phyloP scores from a whole-genome alignment of 2,797 vertebrate species.

The Gymnocypris eckloni region DNA sequence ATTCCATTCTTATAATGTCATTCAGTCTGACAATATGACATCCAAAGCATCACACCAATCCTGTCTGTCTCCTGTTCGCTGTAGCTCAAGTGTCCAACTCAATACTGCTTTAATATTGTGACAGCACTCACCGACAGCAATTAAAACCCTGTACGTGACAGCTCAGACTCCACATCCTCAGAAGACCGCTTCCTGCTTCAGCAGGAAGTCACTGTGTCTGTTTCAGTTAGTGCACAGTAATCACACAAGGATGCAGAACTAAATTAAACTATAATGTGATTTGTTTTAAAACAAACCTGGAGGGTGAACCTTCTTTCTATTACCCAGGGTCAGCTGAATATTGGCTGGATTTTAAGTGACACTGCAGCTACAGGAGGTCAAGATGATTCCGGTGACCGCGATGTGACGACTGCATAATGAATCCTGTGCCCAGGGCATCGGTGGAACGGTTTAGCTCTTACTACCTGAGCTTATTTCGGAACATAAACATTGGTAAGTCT shows the following conservation, averaged over 20 bases:
- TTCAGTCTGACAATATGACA: not conserved
- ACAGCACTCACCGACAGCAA: constrained; percentile 61
- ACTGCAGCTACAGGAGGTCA: not conserved
- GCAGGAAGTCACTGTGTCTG: constrained; percentile 33
- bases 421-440: constrained; percentile 27
- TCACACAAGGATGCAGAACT: not conserved
- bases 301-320: constrained; percentile 40
- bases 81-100: constrained; percentile 52
- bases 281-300: constrained; percentile 39
- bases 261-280: constrained; percentile 24
- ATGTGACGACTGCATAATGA: constrained; percentile 55
- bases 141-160: constrained; percentile 62
- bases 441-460: constrained; percentile 26
- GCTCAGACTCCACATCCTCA: constrained; percentile 47
- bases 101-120: constrained; percentile 58
- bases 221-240: not conserved
- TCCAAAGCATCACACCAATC: constrained; percentile 41
- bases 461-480: constrained; percentile 33
- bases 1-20: constrained; percentile 3
- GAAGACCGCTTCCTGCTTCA: constrained; percentile 56
- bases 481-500: constrained; percentile 56
- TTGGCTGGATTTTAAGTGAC: constrained; percentile 32
- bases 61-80: constrained; percentile 10
- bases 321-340: constrained; percentile 44
- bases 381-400: constrained; percentile 12